phyloP scores from a whole-genome alignment of 2,888 invertebrate species.

The Smittia sp. region DNA sequence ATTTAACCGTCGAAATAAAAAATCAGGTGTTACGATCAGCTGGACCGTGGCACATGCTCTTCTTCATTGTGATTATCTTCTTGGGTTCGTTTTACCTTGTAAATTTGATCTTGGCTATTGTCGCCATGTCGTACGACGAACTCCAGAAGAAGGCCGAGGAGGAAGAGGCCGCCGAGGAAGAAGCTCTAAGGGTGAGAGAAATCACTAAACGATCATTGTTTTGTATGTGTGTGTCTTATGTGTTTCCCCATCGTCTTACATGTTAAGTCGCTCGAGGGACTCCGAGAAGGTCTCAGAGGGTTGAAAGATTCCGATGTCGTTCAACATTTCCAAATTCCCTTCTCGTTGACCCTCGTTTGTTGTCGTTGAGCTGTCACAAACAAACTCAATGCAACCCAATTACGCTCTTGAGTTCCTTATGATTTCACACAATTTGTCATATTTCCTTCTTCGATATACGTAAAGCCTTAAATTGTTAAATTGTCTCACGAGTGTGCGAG shows the following conservation, averaged over 20 bases:
- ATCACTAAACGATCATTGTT: slow-evolving; percentile 30
- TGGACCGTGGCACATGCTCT: slow-evolving; percentile 96
- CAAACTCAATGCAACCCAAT: too few relatives aligned
- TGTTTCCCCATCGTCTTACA: background rate
- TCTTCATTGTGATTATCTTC: slow-evolving; percentile 98
- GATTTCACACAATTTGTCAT: too few relatives aligned
- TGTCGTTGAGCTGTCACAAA: too few relatives aligned
- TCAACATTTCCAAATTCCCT: too few relatives aligned
- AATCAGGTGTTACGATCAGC: slow-evolving; percentile 83
- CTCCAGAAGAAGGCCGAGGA: slow-evolving; percentile 96
- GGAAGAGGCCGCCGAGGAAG: slow-evolving; percentile 93
- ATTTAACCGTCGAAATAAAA: slow-evolving; percentile 31
- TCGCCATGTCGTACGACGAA: slow-evolving; percentile 99
- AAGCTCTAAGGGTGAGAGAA: slow-evolving; percentile 75
- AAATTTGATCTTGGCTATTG: slow-evolving; percentile 98
- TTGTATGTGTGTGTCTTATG: slow-evolving; percentile 30
- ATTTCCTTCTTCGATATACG: too few relatives aligned
- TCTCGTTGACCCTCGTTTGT: too few relatives aligned
- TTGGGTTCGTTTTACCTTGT: slow-evolving; percentile 98
- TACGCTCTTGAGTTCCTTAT: too few relatives aligned
- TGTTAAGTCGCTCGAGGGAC: background rate
- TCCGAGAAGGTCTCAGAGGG: too few relatives aligned
- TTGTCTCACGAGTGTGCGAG: too few relatives aligned
- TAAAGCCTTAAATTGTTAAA: too few relatives aligned
- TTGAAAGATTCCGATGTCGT: too few relatives aligned